Evolutionary conservation across 2,113 vertebrate genomes (phyloP).

Genomic region (Steatornis caripensis): DNA sequence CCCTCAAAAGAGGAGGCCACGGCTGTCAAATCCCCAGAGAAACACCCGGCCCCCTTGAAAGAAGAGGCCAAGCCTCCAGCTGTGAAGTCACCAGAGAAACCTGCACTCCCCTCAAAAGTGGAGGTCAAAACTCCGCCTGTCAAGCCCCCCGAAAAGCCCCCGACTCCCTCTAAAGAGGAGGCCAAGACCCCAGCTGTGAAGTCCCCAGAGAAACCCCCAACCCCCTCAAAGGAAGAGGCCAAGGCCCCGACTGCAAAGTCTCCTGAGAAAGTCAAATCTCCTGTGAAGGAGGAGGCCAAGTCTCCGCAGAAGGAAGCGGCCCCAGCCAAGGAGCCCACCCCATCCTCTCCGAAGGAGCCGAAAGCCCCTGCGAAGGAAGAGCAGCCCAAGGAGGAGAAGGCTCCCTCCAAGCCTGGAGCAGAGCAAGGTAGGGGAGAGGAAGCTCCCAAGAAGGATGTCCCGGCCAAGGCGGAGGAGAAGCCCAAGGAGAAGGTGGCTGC

Average conservation of each 20-base stretch:
- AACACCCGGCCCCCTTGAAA: conserved; percentile 33
- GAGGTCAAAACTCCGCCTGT: background rate
- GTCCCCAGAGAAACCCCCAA: conserved; percentile 28
- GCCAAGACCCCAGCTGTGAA: background rate
- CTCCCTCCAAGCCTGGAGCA: background rate
- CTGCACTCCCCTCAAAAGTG: background rate
- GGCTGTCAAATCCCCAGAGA: background rate
- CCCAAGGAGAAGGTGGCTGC: conserved; percentile 57
- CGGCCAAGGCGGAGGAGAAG: conserved; percentile 53
- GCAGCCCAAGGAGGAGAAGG: background rate
- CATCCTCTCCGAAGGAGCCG: background rate
- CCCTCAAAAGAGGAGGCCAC: conserved; percentile 33
- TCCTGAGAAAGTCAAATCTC: background rate
- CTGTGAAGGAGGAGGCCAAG: conserved; percentile 12
- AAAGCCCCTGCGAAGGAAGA: background rate
- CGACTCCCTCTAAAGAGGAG: background rate
- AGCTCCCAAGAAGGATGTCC: conserved; percentile 43
- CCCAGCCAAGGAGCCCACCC: background rate
- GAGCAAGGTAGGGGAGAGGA: conserved; percentile 65
- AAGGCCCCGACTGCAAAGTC: background rate
- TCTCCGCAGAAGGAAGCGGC: background rate
- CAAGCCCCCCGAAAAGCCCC: conserved; percentile 51
- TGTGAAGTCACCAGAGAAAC: background rate
- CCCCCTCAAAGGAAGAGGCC: conserved; percentile 41
- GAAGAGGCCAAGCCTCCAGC: conserved; percentile 17